phyloP scores from a whole-genome alignment of 2,888 invertebrate genomes.

The Eugnorisma glareosa region DNA sequence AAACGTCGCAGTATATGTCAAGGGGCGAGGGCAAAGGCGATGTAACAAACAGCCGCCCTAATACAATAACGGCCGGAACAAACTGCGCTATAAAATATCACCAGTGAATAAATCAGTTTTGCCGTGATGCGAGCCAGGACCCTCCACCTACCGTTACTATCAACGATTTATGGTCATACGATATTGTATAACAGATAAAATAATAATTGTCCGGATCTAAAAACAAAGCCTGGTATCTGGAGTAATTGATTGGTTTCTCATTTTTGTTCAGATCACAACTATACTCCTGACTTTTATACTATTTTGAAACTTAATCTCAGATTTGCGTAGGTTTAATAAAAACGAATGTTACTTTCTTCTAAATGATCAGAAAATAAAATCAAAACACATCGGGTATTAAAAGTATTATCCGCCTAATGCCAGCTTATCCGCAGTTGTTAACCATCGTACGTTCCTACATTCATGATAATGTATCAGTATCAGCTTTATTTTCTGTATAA shows the following conservation, averaged over 20 bases:
- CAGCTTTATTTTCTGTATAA: not conserved
- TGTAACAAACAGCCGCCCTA: slow-evolving; percentile 91
- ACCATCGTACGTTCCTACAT: slow-evolving; percentile 28
- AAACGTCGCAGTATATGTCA: slow-evolving; percentile 50
- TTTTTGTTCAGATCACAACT: not conserved
- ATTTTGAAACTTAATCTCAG: not conserved
- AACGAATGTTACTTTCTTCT: not conserved
- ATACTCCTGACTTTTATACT: not conserved
- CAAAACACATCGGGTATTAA: slow-evolving; percentile 28
- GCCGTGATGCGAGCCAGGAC: slow-evolving; percentile 80
- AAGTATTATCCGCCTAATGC: slow-evolving; percentile 32
- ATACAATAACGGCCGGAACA: slow-evolving; percentile 93
- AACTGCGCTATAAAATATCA: slow-evolving; percentile 92
- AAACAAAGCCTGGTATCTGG: slow-evolving; percentile 58
- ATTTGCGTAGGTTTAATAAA: not conserved
- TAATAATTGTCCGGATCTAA: slow-evolving; percentile 83
- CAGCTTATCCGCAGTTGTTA: slow-evolving; percentile 42
- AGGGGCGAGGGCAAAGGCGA: slow-evolving; percentile 72
- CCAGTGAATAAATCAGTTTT: slow-evolving; percentile 92
- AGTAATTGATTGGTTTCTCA: slow-evolving; percentile 55
- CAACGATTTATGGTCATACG: slow-evolving; percentile 86
- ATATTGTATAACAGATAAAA: slow-evolving; percentile 86
- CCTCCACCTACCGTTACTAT: slow-evolving; percentile 82
- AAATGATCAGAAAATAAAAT: slow-evolving; percentile 23
- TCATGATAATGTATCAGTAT: slow-evolving; percentile 8